Evolutionary conservation across 2,797 vertebrate genomes (phyloP).

Genomic region (Spinus olivaceus): DNA sequence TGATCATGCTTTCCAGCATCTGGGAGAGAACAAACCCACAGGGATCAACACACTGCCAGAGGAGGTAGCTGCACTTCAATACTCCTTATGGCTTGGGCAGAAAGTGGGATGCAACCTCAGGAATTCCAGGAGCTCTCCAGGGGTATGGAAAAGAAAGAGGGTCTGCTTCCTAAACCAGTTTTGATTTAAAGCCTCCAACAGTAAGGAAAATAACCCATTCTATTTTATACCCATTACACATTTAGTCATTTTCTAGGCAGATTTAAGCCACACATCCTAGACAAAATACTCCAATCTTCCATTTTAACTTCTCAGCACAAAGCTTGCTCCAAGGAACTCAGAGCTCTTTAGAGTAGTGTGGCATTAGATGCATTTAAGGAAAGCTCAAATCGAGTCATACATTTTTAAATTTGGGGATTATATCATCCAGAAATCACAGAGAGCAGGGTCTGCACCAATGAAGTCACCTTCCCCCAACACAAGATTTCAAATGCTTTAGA

Average conservation of each 20-base stretch:
- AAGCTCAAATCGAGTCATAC: background rate
- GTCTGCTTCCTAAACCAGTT: background rate
- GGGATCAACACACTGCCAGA: background rate
- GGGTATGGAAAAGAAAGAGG: background rate
- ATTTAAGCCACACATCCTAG: background rate
- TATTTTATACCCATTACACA: background rate
- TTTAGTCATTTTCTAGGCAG: background rate
- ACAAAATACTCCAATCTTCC: background rate
- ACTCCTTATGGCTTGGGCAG: rapidly evolving
- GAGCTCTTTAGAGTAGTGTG: background rate
- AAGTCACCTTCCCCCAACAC: background rate
- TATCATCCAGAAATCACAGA: background rate
- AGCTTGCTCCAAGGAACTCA: rapidly evolving
- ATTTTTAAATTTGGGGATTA: background rate
- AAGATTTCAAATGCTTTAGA: background rate
- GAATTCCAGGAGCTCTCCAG: rapidly evolving
- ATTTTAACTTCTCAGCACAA: background rate
- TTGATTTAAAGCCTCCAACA: background rate
- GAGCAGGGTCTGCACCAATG: background rate
- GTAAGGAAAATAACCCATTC: background rate
- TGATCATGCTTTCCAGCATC: slow-evolving; percentile 99
- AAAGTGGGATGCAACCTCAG: too few relatives aligned
- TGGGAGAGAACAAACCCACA: slow-evolving; percentile 24
- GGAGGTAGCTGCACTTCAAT: background rate
- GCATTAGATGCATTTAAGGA: rapidly evolving